Conservation (phyloP, 2,797 vertebrate species). For the Arrhamphus sclerolepis region DNA sequence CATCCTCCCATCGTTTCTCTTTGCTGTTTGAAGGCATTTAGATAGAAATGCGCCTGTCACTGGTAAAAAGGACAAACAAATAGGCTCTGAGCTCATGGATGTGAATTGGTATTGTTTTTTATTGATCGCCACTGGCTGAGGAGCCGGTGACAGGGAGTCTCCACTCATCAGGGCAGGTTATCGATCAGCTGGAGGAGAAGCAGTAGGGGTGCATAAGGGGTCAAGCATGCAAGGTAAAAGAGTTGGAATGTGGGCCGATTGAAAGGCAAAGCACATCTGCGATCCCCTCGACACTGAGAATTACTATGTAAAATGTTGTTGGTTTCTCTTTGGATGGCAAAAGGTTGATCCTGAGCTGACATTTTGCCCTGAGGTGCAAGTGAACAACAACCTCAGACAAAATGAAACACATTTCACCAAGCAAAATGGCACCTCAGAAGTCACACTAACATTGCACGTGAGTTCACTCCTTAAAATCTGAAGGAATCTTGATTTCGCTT, state of each 20-base stretch:
- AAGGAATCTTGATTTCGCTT: too few relatives aligned
- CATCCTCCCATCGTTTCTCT: conserved; percentile 7
- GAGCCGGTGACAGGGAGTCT: conserved; percentile 77
- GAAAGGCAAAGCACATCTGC: conserved; percentile 17
- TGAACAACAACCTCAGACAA: background rate
- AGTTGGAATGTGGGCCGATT: conserved; percentile 40
- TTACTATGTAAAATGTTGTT: conserved; percentile 44
- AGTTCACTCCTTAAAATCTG: too few relatives aligned
- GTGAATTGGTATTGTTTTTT: conserved; percentile 84
- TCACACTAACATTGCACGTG: too few relatives aligned
- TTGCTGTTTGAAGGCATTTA: conserved; percentile 66
- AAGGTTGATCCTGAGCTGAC: conserved; percentile 14
- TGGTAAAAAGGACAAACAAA: conserved; percentile 74
- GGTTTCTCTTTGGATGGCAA: conserved; percentile 21
- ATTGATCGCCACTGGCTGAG: conserved; percentile 84
- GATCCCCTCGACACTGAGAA: conserved; percentile 42
- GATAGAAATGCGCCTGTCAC: conserved; percentile 73
- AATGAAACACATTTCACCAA: too few relatives aligned
- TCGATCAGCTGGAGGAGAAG: conserved; percentile 55
- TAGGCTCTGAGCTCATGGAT: conserved; percentile 73
- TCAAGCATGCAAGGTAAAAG: conserved; percentile 39
- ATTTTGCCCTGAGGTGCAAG: background rate
- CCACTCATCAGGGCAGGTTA: conserved; percentile 76
- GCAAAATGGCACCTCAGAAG: background rate
- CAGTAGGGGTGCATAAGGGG: conserved; percentile 34